These are phyloP conservation scores for Dinothrombium tinctorium DNA, from an alignment of 1,140 invertebrate species.

Conservation along the genomic window DNA sequence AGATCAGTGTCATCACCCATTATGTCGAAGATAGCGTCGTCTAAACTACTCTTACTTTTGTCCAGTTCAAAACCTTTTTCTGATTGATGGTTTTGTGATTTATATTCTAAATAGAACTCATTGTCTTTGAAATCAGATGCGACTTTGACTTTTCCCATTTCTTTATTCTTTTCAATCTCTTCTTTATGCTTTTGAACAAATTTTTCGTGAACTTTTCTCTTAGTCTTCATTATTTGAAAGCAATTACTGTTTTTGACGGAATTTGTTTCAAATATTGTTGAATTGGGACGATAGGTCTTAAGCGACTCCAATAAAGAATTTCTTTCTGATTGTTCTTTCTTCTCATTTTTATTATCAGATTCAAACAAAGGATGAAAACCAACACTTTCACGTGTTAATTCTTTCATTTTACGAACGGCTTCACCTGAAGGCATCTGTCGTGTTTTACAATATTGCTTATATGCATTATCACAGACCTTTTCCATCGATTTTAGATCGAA, in stretches of 20 bases:
- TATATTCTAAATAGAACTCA: slow-evolving; percentile 66
- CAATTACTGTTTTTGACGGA: slow-evolving; percentile 37
- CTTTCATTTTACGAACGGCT: slow-evolving; percentile 60
- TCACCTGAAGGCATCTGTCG: slow-evolving; percentile 62
- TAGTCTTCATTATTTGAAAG: slow-evolving; percentile 28
- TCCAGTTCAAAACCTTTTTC: slow-evolving; percentile 61
- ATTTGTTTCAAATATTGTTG: slow-evolving; percentile 85
- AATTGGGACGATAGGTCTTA: slow-evolving; percentile 54
- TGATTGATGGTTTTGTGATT: slow-evolving; percentile 54
- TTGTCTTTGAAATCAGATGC: slow-evolving; percentile 30
- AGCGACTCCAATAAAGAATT: slow-evolving; percentile 40
- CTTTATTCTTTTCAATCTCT: slow-evolving; percentile 6
- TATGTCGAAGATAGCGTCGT: slow-evolving; percentile 46
- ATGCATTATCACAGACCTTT: slow-evolving; percentile 60
- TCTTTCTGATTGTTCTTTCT: slow-evolving; percentile 13
- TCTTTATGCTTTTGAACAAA: slow-evolving; percentile 13
- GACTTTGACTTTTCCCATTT: slow-evolving; percentile 18
- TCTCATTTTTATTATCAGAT: background rate
- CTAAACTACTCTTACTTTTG: slow-evolving; percentile 37
- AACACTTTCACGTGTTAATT: slow-evolving; percentile 26
- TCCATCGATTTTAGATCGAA: slow-evolving; percentile 52
- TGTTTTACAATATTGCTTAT: slow-evolving; percentile 65
- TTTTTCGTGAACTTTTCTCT: slow-evolving; percentile 22
- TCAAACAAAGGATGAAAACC: slow-evolving; percentile 34
- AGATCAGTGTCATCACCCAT: slow-evolving; percentile 40